Evolutionary conservation across 2,797 vertebrate genomes (phyloP).

Genomic region (Eidolon dupreanum): DNA sequence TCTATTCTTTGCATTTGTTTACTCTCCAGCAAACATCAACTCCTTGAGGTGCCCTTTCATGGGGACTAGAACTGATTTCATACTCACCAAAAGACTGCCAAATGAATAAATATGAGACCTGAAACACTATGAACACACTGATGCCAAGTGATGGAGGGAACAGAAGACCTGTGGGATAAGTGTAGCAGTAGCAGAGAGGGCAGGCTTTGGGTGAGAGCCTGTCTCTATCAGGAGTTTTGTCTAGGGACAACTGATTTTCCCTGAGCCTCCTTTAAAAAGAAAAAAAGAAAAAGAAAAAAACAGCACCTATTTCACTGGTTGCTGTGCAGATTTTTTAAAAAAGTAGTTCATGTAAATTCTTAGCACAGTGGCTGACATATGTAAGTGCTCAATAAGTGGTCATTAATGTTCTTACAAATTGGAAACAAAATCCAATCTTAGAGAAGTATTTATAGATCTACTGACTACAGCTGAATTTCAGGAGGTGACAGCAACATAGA

Average conservation of each 20-base stretch:
- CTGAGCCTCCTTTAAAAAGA: not conserved
- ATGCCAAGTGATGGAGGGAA: not conserved
- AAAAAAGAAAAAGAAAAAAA: not conserved
- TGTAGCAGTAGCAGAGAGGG: not conserved
- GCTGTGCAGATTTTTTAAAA: not conserved
- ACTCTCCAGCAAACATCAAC: not conserved
- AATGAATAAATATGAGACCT: not conserved
- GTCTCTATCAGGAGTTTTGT: not conserved
- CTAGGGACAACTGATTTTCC: not conserved
- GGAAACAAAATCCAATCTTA: constrained; percentile 52
- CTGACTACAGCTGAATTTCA: constrained; percentile 56
- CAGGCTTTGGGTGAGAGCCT: not conserved
- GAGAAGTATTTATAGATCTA: constrained; percentile 67
- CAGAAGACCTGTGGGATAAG: not conserved
- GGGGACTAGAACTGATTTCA: not conserved
- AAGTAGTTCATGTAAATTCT: not conserved
- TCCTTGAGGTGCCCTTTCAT: not conserved
- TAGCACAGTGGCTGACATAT: not conserved
- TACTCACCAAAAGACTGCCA: not conserved
- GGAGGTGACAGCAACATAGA: constrained; percentile 46
- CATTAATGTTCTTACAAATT: constrained; percentile 58
- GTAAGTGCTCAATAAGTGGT: constrained; percentile 42
- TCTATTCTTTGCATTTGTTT: not conserved
- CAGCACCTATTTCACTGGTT: not conserved
- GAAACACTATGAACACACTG: not conserved